Conservation (phyloP, 2,113 vertebrate species). For the Hyla sarda region DNA sequence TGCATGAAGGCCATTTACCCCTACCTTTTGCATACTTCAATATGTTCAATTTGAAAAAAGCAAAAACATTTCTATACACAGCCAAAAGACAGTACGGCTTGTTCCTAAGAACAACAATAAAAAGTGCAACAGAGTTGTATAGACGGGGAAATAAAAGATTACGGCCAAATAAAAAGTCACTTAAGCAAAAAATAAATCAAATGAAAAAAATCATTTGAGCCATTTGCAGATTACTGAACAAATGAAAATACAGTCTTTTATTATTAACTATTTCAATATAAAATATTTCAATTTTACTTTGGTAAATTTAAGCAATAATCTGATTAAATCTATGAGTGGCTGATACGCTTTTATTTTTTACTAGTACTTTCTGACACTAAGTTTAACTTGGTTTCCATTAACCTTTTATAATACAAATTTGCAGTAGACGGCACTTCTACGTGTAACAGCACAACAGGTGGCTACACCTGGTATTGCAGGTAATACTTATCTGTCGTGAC, state of each 20-base stretch:
- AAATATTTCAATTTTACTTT: too few relatives aligned
- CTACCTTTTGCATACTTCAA: neutral
- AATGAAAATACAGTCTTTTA: neutral
- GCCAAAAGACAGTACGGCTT: neutral
- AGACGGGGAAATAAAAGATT: neutral
- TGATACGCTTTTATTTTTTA: too few relatives aligned
- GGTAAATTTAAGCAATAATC: too few relatives aligned
- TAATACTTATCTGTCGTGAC: too few relatives aligned
- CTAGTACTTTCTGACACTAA: too few relatives aligned
- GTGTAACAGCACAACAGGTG: too few relatives aligned
- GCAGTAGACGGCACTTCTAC: too few relatives aligned
- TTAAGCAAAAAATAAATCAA: conserved; percentile 7
- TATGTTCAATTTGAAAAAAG: neutral
- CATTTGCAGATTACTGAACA: neutral
- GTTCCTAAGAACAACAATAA: neutral
- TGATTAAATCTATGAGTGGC: too few relatives aligned
- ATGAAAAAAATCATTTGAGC: neutral
- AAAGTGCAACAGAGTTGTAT: neutral
- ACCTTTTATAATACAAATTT: too few relatives aligned
- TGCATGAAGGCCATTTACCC: neutral
- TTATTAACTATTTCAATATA: too few relatives aligned
- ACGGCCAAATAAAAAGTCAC: conserved; percentile 5
- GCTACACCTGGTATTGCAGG: too few relatives aligned
- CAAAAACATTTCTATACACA: neutral
- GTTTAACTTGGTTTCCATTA: too few relatives aligned